phyloP scores from a whole-genome alignment of 1,140 invertebrate species.

The Grapholita molesta region DNA sequence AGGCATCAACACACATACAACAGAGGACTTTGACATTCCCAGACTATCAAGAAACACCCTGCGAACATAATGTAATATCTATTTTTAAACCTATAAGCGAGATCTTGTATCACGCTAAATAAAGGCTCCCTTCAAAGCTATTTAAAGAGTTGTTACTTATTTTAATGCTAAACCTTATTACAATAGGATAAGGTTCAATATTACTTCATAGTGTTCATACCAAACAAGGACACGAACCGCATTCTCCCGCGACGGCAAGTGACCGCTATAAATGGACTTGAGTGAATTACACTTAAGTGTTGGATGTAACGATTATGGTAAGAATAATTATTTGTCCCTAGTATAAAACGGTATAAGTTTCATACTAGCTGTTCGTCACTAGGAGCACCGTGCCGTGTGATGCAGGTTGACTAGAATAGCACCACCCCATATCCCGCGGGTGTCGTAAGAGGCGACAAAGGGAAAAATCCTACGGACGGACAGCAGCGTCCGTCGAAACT shows the following conservation, averaged over 20 bases:
- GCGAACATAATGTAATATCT: background rate
- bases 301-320: background rate
- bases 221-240: slow-evolving; percentile 1
- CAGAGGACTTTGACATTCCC: background rate
- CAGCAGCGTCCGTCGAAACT: too few relatives aligned
- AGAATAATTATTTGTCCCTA: too few relatives aligned
- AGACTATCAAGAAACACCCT: background rate
- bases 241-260: background rate
- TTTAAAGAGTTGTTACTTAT: background rate
- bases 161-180: background rate
- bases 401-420: too few relatives aligned
- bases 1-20: background rate
- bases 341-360: too few relatives aligned
- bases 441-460: too few relatives aligned
- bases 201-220: background rate
- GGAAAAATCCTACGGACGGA: too few relatives aligned
- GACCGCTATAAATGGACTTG: background rate
- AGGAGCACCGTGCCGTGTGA: too few relatives aligned
- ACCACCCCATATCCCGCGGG: too few relatives aligned
- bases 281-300: background rate
- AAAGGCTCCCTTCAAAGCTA: slow-evolving; percentile 12
- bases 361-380: too few relatives aligned
- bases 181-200: background rate
- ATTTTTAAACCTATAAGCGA: background rate
- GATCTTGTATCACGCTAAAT: background rate